Conservation (phyloP, 2,113 vertebrate species). For the Ginglymostoma cirratum region DNA sequence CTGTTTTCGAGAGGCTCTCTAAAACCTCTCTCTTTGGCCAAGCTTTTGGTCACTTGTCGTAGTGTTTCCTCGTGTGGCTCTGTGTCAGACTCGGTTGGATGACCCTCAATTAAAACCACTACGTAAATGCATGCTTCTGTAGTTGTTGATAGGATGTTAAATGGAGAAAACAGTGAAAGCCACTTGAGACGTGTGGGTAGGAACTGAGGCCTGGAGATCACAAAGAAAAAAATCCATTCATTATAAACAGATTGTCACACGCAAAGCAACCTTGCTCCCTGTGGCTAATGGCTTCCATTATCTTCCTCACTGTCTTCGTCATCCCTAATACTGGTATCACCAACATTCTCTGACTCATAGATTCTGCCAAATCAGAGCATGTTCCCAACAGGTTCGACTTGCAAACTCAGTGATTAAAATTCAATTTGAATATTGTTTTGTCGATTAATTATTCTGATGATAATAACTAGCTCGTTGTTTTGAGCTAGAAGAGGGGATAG, state of each 20-base stretch:
- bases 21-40: neutral
- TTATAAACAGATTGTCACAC: neutral
- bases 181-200: too few relatives aligned
- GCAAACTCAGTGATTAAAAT: constrained; percentile 20
- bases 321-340: neutral
- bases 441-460: constrained; percentile 26
- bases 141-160: neutral
- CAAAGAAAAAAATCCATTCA: neutral
- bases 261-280: neutral
- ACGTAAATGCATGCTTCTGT: neutral
- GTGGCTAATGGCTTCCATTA: neutral
- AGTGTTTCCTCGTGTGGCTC: neutral
- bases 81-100: neutral
- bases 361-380: neutral
- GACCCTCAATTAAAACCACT: neutral
- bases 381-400: constrained; percentile 8
- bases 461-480: neutral
- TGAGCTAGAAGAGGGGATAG: constrained; percentile 22
- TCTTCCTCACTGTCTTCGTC: neutral
- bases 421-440: constrained; percentile 20
- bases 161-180: neutral
- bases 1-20: neutral
- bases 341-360: neutral
- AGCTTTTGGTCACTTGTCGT: neutral
- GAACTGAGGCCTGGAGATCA: neutral